Percentiles rank a stretch among this genome's conserved stretches.
phyloP scores from a whole-genome alignment of 2,888 invertebrate species.

The Caenorhabditis parvicauda region DNA sequence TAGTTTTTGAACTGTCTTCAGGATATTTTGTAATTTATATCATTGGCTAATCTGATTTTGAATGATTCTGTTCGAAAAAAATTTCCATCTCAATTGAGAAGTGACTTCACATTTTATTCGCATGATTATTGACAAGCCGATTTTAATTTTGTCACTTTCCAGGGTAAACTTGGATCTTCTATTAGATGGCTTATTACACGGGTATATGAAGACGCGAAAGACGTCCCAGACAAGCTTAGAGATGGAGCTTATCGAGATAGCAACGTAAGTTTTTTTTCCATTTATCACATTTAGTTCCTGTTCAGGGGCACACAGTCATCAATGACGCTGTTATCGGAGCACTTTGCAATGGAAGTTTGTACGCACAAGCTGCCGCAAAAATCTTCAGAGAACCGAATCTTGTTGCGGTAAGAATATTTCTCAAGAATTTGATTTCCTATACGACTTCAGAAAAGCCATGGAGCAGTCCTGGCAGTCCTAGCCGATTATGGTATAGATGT shows the following conservation, averaged over 20 bases:
- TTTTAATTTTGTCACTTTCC: conserved; percentile 5
- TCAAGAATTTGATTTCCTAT: background rate
- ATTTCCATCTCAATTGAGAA: too few species aligned
- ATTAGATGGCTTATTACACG: conserved; percentile 59
- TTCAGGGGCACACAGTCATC: conserved; percentile 44
- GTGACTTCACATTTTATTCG: too few species aligned
- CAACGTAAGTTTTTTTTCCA: conserved; percentile 32
- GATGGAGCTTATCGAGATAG: conserved; percentile 49
- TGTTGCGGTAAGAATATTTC: conserved; percentile 38
- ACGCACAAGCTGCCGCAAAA: conserved; percentile 64
- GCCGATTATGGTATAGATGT: conserved; percentile 49
- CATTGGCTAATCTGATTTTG: too few species aligned
- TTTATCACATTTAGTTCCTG: conserved; percentile 6
- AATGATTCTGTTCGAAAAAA: too few species aligned
- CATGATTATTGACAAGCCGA: too few species aligned
- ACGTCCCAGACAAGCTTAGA: conserved; percentile 57
- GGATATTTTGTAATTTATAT: too few species aligned
- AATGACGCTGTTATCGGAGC: conserved; percentile 45
- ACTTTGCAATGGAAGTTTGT: conserved; percentile 63
- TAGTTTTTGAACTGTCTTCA: too few species aligned
- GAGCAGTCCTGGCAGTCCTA: conserved; percentile 64
- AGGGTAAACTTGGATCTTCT: conserved; percentile 60
- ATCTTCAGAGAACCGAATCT: conserved; percentile 62
- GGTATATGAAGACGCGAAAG: conserved; percentile 51
- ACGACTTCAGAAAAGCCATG: conserved; percentile 55